phyloP scores from a whole-genome alignment of 1,140 invertebrate genomes.

The Bombus huntii region DNA sequence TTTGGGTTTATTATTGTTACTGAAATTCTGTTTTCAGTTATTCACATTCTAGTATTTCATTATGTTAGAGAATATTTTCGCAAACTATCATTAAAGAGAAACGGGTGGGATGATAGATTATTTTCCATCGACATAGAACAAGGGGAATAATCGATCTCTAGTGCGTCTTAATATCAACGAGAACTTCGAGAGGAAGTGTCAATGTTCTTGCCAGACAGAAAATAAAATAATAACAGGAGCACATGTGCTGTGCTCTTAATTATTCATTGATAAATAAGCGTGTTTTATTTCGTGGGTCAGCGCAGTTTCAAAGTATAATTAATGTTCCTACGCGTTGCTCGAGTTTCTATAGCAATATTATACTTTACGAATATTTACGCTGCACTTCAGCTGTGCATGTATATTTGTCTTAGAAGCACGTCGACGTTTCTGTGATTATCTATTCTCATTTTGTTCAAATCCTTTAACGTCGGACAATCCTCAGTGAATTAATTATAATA shows the following conservation, averaged over 20 bases:
- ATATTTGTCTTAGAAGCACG: neutral
- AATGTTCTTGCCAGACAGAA: neutral
- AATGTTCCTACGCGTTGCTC: neutral
- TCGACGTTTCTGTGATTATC: too few relatives aligned
- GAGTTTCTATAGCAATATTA: neutral
- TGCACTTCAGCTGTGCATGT: slow-evolving; percentile 11
- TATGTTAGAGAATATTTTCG: too few relatives aligned
- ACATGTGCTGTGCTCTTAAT: neutral
- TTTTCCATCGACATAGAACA: too few relatives aligned
- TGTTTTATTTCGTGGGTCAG: neutral
- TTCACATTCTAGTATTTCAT: too few relatives aligned
- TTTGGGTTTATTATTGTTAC: too few relatives aligned
- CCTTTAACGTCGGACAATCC: neutral
- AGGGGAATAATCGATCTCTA: too few relatives aligned
- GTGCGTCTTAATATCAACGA: neutral
- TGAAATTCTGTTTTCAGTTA: too few relatives aligned
- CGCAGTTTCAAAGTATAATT: slow-evolving; percentile 12
- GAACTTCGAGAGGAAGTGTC: neutral
- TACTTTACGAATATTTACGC: slow-evolving; percentile 50
- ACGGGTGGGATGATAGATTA: too few relatives aligned
- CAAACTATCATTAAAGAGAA: too few relatives aligned
- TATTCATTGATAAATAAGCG: slow-evolving; percentile 24
- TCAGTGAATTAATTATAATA: neutral
- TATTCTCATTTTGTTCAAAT: neutral
- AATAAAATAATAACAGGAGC: too few relatives aligned